Conservation (phyloP, 2,888 invertebrate species). For the Caenorhabditis plicata region DNA sequence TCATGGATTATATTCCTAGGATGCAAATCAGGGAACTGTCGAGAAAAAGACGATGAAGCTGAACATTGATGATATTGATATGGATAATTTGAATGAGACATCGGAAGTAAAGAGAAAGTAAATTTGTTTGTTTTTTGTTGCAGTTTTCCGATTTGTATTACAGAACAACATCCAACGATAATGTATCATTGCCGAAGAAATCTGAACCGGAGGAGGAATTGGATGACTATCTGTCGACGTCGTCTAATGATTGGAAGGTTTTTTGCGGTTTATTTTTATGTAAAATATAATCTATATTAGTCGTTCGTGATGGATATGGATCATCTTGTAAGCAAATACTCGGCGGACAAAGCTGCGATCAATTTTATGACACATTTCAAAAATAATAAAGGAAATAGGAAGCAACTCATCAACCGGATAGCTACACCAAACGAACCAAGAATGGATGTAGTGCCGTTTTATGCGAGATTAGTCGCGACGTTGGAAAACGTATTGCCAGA, state of each 20-base stretch:
- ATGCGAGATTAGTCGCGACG: conserved; percentile 56
- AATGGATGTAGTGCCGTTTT: conserved; percentile 60
- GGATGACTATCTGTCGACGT: conserved; percentile 3
- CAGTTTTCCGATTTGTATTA: too few species aligned
- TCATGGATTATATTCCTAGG: conserved; percentile 14
- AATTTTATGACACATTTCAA: conserved; percentile 53
- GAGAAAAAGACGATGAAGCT: conserved; percentile 22
- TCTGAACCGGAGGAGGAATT: conserved; percentile 3
- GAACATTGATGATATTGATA: conserved; percentile 34
- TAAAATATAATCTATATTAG: too few species aligned
- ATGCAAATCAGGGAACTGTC: conserved; percentile 34
- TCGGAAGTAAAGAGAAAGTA: too few species aligned
- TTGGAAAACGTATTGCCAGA: conserved; percentile 56
- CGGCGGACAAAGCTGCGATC: conserved; percentile 54
- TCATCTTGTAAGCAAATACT: conserved; percentile 56
- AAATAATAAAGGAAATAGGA: conserved; percentile 46
- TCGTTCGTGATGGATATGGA: conserved; percentile 47
- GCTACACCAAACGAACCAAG: conserved; percentile 30
- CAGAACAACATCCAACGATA: background rate
- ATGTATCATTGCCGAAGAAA: background rate
- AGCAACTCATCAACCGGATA: conserved; percentile 49
- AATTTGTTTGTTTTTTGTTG: too few species aligned
- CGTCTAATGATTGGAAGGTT: background rate
- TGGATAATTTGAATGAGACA: conserved; percentile 36
- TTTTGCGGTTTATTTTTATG: too few species aligned